phyloP scores from a whole-genome alignment of 2,888 invertebrate species.

The Cryptus armator region DNA sequence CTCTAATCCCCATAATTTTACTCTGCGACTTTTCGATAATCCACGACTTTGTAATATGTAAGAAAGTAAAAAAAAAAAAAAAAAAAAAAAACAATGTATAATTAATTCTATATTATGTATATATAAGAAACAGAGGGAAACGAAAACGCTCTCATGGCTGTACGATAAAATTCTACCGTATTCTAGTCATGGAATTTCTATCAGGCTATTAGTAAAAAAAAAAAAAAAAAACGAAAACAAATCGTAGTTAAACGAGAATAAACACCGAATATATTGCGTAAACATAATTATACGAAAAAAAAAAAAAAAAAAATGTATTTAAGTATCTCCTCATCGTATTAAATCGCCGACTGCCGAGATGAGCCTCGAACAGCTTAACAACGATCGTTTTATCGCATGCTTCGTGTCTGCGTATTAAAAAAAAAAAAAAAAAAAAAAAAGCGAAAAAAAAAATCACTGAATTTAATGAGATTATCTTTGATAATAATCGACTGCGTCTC shows the following conservation, averaged over 20 bases:
- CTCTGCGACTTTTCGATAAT: constrained; percentile 32
- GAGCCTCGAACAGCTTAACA: constrained; percentile 45
- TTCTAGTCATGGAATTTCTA: constrained; percentile 76
- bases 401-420: constrained; percentile 5
- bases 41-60: constrained; percentile 45
- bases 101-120: constrained; percentile 50
- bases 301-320: constrained; percentile 3
- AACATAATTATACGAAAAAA: constrained; percentile 16
- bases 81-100: constrained; percentile 32
- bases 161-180: constrained; percentile 71
- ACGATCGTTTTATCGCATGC: constrained; percentile 35
- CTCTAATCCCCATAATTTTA: constrained; percentile 3
- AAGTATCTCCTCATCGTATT: constrained; percentile 11
- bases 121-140: constrained; percentile 74
- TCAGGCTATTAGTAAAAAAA: constrained; percentile 61
- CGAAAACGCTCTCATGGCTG: constrained; percentile 79
- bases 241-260: constrained; percentile 5
- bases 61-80: constrained; percentile 24
- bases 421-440: neutral
- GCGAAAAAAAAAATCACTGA: neutral
- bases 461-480: neutral
- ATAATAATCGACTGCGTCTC: neutral
- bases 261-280: constrained; percentile 3
- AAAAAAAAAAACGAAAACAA: neutral
- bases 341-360: constrained; percentile 33